Base-by-base conservation (phyloP, 1,140 invertebrate genomes). In the Anastatus disparis region DNA sequence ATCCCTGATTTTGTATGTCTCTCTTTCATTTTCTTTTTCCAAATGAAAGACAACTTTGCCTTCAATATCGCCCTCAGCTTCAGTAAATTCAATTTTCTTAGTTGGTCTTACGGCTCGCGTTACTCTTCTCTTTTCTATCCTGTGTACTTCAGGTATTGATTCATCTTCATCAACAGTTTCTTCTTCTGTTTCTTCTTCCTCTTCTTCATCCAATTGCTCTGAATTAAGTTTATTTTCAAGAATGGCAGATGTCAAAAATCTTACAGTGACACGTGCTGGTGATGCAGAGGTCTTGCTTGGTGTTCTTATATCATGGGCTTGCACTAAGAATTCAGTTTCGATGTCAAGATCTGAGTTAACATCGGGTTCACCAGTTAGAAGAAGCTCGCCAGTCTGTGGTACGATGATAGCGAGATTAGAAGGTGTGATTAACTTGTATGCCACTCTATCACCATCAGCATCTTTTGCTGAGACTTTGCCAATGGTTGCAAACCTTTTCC, bases 1-100 rank as follows among this genome's bases (percentile, higher is more conserved):
- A 75, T 97, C 95, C 65, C 94, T 88, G 76, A 97, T 95, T 86
- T 96, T 96, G 82, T 96, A 97, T 10, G 93, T 95, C 82, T 97
- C 95, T 76, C 93, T 90, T 66, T 96, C 94, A 22, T 93, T 94
- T 84, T 97, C 94, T 81, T 96, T 97, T 77, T 96, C 95, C 53
- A 97, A 84, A 46, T 94, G 92, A 82, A 97, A 97, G 29, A 96
- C 95, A 55, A 93, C 91, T 77, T 94, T 91, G 46, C 94, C 94
- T 81, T 96, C 94, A 3, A 91, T 90, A 78, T 95, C 93, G 3
- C 95, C 96, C 74, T 97, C 95, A 6, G 93, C 91, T 82, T 97
- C 96, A 0, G 93, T 93, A 79, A 96, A 96, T 74, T 97, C 95
- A 66, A 96, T 94, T 69, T 95, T 90, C 85, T 97, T 97, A 0